Percentiles rank a stretch among this genome's conserved stretches.
These are phyloP conservation scores for Erethizon dorsatum DNA, from an alignment of 2,797 vertebrate genomes.

Conservation along the genomic window DNA sequence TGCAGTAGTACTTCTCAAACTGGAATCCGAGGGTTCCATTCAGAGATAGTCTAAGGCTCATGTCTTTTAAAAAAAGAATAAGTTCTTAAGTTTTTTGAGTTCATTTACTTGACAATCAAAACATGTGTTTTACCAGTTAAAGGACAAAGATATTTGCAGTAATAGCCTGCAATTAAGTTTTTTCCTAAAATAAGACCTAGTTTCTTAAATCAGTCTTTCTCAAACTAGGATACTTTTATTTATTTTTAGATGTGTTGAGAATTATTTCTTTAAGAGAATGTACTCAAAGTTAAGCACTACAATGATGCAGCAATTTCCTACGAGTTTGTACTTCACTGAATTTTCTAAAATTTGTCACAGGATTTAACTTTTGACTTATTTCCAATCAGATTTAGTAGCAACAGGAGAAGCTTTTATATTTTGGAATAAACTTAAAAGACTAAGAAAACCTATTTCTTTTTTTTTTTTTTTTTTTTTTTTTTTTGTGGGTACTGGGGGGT, in stretches of 20 bases:
- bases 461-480: no score
- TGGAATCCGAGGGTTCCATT: background rate
- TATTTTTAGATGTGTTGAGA: constrained; percentile 37
- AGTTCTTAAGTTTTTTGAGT: background rate
- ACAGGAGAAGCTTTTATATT: constrained; percentile 53
- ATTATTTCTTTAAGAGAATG: constrained; percentile 23
- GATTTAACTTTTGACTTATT: constrained; percentile 25
- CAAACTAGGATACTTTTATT: background rate
- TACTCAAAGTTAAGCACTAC: background rate
- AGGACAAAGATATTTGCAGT: background rate
- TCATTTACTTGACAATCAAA: background rate
- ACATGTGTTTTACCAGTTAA: background rate
- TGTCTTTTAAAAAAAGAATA: background rate
- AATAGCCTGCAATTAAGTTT: background rate
- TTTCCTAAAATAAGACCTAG: constrained; percentile 26
- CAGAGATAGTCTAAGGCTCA: constrained; percentile 2
- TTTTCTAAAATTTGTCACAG: constrained; percentile 44
- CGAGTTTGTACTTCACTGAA: constrained; percentile 16
- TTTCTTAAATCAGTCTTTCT: constrained; percentile 59
- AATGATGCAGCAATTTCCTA: background rate
- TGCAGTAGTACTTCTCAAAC: background rate
- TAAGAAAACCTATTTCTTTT: constrained; percentile 49
- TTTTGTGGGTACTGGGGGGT: no score
- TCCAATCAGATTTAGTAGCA: constrained; percentile 53
- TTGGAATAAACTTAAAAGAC: constrained; percentile 34